phyloP scores from a whole-genome alignment of 2,888 invertebrate genomes.

The Myopa tessellatipennis region DNA sequence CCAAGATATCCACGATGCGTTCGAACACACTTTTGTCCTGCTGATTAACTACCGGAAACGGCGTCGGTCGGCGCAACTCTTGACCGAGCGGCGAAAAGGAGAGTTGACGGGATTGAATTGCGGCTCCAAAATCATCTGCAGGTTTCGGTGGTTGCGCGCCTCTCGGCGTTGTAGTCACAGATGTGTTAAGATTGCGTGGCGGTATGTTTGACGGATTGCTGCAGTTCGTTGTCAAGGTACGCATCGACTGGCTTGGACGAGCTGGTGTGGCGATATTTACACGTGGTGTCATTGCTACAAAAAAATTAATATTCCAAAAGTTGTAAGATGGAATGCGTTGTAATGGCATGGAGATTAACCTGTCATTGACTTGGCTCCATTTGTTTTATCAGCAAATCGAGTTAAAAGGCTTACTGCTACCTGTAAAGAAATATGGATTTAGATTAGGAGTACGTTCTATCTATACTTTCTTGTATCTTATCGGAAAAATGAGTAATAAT shows the following conservation, averaged over 20 bases:
- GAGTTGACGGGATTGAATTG: constrained; percentile 34
- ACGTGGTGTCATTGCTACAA: constrained; percentile 37
- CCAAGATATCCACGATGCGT: constrained; percentile 90
- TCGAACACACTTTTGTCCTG: constrained; percentile 83
- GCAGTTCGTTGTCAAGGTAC: neutral
- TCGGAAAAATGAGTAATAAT: no score
- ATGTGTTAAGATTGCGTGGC: constrained; percentile 35
- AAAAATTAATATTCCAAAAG: constrained; percentile 1
- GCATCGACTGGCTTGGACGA: constrained; percentile 23
- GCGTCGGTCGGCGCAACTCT: constrained; percentile 61
- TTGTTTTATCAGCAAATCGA: constrained; percentile 64
- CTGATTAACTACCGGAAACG: constrained; percentile 68
- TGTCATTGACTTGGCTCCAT: constrained; percentile 46
- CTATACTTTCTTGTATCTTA: no score
- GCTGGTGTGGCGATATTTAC: constrained; percentile 16
- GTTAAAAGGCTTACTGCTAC: constrained; percentile 66
- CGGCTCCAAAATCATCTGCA: constrained; percentile 11
- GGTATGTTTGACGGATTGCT: constrained; percentile 31
- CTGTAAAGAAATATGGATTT: constrained; percentile 45
- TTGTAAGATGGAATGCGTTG: neutral
- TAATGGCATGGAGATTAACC: constrained; percentile 30
- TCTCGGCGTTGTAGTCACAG: constrained; percentile 36
- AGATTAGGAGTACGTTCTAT: no score
- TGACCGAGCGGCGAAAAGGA: constrained; percentile 48
- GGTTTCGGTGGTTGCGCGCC: constrained; percentile 31